These are phyloP conservation scores for Hydriomena furcata DNA, from an alignment of 2,888 invertebrate genomes.

Conservation along the genomic window DNA sequence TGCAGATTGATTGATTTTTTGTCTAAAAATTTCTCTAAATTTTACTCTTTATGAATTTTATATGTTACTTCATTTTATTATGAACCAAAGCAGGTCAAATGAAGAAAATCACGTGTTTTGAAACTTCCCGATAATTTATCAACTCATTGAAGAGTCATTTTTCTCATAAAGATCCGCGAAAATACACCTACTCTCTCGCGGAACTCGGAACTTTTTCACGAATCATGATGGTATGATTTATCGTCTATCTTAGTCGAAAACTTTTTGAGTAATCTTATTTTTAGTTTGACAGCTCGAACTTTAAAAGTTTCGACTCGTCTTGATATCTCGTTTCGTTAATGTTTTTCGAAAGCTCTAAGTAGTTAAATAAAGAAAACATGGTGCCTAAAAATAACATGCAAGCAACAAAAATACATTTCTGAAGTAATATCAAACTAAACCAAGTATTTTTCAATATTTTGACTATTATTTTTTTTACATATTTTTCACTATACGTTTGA, in stretches of 20 bases:
- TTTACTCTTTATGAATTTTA: no score
- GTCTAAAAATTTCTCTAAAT: no score
- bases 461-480: no score
- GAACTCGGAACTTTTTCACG: slow-evolving; percentile 64
- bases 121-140: slow-evolving; percentile 60
- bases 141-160: slow-evolving; percentile 60
- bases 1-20: no score
- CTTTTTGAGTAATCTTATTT: slow-evolving; percentile 48
- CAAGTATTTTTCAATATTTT: neutral
- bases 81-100: slow-evolving; percentile 15
- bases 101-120: slow-evolving; percentile 20
- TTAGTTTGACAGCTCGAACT: slow-evolving; percentile 45
- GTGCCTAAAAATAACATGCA: slow-evolving; percentile 23
- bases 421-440: neutral
- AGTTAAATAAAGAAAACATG: slow-evolving; percentile 21
- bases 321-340: slow-evolving; percentile 38
- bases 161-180: slow-evolving; percentile 61
- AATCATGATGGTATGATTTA: slow-evolving; percentile 71
- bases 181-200: slow-evolving; percentile 58
- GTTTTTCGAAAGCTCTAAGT: slow-evolving; percentile 31
- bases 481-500: no score
- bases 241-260: slow-evolving; percentile 46
- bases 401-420: slow-evolving; percentile 15
- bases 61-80: neutral
- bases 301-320: slow-evolving; percentile 30